A percentile compares a stretch with the other conserved stretches of the same genome.
These are phyloP conservation scores for Drosophila paulistorum DNA, from an alignment of 1,140 invertebrate species.

Conservation along the genomic window DNA sequence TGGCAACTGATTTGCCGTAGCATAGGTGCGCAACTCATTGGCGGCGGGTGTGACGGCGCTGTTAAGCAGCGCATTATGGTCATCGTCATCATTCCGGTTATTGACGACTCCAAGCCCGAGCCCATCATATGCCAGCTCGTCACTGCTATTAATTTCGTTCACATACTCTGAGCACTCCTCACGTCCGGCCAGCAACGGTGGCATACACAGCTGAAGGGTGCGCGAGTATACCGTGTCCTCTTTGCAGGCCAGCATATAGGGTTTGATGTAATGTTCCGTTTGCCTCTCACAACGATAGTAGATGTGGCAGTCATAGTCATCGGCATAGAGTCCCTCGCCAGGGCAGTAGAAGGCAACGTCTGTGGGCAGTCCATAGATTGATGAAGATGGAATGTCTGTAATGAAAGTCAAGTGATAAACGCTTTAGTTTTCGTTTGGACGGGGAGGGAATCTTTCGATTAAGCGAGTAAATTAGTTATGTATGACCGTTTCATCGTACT, in stretches of 20 bases:
- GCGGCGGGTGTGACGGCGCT: slow-evolving; percentile 63
- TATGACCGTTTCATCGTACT: not conserved
- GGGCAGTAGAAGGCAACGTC: slow-evolving; percentile 81
- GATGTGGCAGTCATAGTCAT: slow-evolving; percentile 85
- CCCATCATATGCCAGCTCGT: slow-evolving; percentile 52
- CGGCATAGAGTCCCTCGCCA: slow-evolving; percentile 87
- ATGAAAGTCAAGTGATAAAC: slow-evolving; percentile 39
- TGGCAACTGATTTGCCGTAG: slow-evolving; percentile 66
- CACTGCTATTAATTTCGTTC: slow-evolving; percentile 72
- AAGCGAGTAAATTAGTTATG: slow-evolving; percentile 49
- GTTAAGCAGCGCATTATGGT: slow-evolving; percentile 59
- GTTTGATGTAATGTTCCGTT: slow-evolving; percentile 83
- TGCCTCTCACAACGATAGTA: slow-evolving; percentile 85
- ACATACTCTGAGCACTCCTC: slow-evolving; percentile 70
- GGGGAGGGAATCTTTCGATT: slow-evolving; percentile 20
- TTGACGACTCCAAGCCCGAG: slow-evolving; percentile 57
- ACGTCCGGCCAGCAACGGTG: slow-evolving; percentile 72
- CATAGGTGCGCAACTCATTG: slow-evolving; percentile 56
- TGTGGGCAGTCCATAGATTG: slow-evolving; percentile 29
- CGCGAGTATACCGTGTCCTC: slow-evolving; percentile 82
- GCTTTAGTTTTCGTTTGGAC: slow-evolving; percentile 24
- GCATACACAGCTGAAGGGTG: slow-evolving; percentile 68
- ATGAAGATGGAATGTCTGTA: slow-evolving; percentile 64
- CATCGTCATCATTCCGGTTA: slow-evolving; percentile 43
- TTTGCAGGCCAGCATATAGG: slow-evolving; percentile 83